Evolutionary conservation across 92 coral and sea anemone species (phyloP).

Genomic region (Palythoa grandis): DNA sequence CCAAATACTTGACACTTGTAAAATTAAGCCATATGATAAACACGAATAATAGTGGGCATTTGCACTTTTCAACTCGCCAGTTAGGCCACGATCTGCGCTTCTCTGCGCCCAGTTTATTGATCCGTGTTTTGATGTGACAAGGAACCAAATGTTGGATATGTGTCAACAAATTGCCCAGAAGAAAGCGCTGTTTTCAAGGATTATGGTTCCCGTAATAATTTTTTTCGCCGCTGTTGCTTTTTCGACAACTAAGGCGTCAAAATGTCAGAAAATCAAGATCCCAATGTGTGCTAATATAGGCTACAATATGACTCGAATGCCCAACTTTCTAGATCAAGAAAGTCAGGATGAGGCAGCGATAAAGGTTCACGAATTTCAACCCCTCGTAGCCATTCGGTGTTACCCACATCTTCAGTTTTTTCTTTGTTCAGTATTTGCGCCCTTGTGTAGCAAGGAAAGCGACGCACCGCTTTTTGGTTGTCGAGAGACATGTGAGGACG

Average conservation of each 20-base stretch:
- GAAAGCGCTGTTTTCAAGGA: not conserved
- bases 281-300: constrained; percentile 85
- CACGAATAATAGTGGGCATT: constrained; percentile 47
- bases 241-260: constrained; percentile 45
- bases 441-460: constrained; percentile 81
- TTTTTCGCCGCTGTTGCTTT: constrained; percentile 3
- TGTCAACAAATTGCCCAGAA: constrained; percentile 35
- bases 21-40: constrained; percentile 73
- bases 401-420: constrained; percentile 79
- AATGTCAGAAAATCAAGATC: constrained; percentile 83
- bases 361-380: constrained; percentile 81
- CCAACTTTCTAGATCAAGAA: constrained; percentile 90
- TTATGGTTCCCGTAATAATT: not conserved
- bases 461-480: constrained; percentile 87
- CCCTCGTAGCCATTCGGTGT: constrained; percentile 82
- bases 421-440: constrained; percentile 91
- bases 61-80: constrained; percentile 35
- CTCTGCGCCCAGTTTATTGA: constrained; percentile 31
- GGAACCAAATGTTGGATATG: constrained; percentile 1
- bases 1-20: constrained; percentile 66
- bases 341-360: constrained; percentile 79
- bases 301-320: constrained; percentile 87
- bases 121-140: constrained; percentile 41
- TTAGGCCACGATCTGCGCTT: constrained; percentile 17
- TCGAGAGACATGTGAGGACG: constrained; percentile 87